phyloP scores from a whole-genome alignment of 2,113 vertebrate genomes.

The Pantherophis guttatus region DNA sequence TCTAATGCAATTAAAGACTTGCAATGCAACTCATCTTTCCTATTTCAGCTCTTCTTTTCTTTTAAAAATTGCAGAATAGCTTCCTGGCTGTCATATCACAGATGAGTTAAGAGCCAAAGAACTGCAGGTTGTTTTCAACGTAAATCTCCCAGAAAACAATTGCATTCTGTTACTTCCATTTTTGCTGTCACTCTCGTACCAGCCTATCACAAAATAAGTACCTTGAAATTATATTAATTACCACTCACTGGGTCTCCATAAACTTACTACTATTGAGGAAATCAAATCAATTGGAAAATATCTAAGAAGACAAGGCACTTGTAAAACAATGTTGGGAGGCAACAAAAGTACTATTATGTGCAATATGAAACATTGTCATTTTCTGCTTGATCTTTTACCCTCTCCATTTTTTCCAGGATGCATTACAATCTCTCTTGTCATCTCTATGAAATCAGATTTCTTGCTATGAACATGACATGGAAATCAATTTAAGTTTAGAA shows the following conservation, averaged over 20 bases:
- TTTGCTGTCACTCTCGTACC: conserved; percentile 40
- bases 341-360: conserved; percentile 40
- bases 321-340: conserved; percentile 38
- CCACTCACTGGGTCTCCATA: conserved; percentile 43
- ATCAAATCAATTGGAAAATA: conserved; percentile 63
- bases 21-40: neutral
- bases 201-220: conserved; percentile 51
- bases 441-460: neutral
- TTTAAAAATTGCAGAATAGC: conserved; percentile 24
- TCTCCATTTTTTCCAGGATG: conserved; percentile 38
- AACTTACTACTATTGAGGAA: conserved; percentile 55
- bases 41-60: neutral
- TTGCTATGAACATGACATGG: conserved; percentile 32
- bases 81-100: conserved; percentile 31
- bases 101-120: conserved; percentile 33
- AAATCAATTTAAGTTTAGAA: conserved; percentile 38
- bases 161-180: conserved; percentile 27
- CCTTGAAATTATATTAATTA: conserved; percentile 56
- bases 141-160: conserved; percentile 38
- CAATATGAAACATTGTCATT: conserved; percentile 46
- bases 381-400: conserved; percentile 33
- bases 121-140: conserved; percentile 42
- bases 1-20: rapidly evolving
- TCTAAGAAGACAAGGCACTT: conserved; percentile 39
- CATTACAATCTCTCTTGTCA: conserved; percentile 20